Evolutionary conservation across 2,113 vertebrate species (phyloP).

Genomic region (Tragelaphus strepsiceros): DNA sequence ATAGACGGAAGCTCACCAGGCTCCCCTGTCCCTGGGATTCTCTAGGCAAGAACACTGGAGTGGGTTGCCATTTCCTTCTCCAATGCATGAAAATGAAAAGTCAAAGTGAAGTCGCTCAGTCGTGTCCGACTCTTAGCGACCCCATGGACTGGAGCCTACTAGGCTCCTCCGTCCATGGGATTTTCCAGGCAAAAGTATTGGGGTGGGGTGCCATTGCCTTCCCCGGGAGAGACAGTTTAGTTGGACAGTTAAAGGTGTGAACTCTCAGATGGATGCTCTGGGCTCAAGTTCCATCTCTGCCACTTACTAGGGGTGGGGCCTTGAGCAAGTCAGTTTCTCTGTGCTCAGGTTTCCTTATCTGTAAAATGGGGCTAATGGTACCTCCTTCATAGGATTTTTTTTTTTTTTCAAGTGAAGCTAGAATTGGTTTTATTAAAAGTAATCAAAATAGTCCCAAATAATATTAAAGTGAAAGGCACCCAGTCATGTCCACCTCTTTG

Average conservation of each 20-base stretch:
- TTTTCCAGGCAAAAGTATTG: too few relatives aligned
- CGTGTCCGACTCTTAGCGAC: too few relatives aligned
- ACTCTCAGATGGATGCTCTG: neutral
- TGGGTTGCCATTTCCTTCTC: too few relatives aligned
- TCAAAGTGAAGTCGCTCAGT: too few relatives aligned
- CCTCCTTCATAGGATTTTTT: neutral
- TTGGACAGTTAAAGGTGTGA: neutral
- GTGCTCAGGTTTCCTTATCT: neutral
- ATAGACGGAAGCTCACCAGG: too few relatives aligned
- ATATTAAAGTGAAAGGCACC: neutral
- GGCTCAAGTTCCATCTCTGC: neutral
- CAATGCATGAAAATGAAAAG: too few relatives aligned
- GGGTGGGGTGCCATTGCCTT: too few relatives aligned
- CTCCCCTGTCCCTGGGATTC: too few relatives aligned
- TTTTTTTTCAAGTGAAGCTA: neutral
- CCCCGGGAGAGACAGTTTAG: neutral
- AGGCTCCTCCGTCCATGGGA: too few relatives aligned
- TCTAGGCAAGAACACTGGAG: too few relatives aligned
- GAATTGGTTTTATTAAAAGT: neutral
- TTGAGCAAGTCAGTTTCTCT: conserved; percentile 10
- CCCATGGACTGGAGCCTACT: too few relatives aligned
- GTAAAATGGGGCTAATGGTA: neutral
- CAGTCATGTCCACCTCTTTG: neutral
- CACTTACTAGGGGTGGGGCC: neutral
- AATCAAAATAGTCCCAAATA: neutral